phyloP scores from a whole-genome alignment of 2,888 invertebrate species.

The Apotomis betuletana region DNA sequence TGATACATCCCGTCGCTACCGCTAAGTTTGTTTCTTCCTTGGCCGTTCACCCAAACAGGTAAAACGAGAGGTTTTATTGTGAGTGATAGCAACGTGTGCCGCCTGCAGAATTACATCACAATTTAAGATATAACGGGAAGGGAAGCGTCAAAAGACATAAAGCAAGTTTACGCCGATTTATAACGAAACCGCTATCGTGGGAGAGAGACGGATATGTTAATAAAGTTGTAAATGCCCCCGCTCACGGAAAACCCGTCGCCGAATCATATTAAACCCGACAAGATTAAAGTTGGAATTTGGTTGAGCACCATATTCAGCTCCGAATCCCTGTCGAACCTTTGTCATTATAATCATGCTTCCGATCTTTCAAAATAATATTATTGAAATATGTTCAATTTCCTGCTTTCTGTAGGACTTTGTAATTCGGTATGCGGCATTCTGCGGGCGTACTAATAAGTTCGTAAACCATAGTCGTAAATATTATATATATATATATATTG shows the following conservation, averaged over 20 bases:
- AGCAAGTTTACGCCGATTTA: conserved; percentile 56
- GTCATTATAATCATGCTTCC: conserved; percentile 82
- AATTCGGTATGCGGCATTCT: conserved; percentile 62
- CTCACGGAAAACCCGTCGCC: conserved; percentile 54
- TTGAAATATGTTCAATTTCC: conserved; percentile 84
- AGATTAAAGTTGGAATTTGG: conserved; percentile 65
- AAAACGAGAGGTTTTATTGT: conserved; percentile 29
- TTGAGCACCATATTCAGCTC: conserved; percentile 55
- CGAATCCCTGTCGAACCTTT: conserved; percentile 79
- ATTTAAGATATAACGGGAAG: conserved; percentile 57
- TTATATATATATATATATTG: no score
- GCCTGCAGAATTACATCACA: conserved; percentile 50
- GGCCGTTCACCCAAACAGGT: conserved; percentile 21
- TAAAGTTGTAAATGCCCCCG: conserved; percentile 63
- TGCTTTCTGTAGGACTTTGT: conserved; percentile 66
- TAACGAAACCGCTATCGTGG: conserved; percentile 55
- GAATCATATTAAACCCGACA: conserved; percentile 54
- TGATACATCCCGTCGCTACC: conserved; percentile 10
- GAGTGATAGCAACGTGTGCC: conserved; percentile 47
- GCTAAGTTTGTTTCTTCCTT: conserved; percentile 1
- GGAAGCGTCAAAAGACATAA: conserved; percentile 57
- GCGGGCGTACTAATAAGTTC: conserved; percentile 29
- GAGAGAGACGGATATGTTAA: conserved; percentile 65
- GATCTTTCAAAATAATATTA: conserved; percentile 82
- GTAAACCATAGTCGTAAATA: no score